These are phyloP conservation scores for Azemiops feae DNA, from an alignment of 2,113 vertebrate genomes.

Conservation along the genomic window DNA sequence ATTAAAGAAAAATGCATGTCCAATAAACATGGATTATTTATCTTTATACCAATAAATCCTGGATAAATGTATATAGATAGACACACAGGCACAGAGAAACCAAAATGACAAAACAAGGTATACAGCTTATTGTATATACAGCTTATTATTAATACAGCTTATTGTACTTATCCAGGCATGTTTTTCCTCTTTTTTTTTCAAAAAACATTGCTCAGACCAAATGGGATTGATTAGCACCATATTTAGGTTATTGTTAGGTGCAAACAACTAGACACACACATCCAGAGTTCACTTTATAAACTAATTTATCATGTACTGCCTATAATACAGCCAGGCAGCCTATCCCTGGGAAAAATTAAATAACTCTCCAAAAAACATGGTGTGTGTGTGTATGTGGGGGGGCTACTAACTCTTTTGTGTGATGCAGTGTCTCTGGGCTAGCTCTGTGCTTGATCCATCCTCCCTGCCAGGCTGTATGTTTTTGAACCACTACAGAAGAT, in stretches of 20 bases:
- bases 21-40: neutral
- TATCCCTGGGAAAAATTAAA: neutral
- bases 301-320: neutral
- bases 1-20: neutral
- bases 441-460: no score
- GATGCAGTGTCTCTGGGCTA: neutral
- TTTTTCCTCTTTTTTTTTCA: neutral
- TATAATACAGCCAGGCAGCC: neutral
- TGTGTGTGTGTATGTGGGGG: no score
- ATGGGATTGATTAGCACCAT: neutral
- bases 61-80: neutral
- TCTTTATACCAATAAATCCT: neutral
- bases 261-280: neutral
- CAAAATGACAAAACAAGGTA: neutral
- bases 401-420: neutral
- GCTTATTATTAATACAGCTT: neutral
- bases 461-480: no score
- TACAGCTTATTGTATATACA: neutral
- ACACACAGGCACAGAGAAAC: neutral
- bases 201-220: neutral
- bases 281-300: neutral
- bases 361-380: neutral
- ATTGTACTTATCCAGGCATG: neutral
- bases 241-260: neutral
- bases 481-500: neutral